phyloP scores from a whole-genome alignment of 2,888 invertebrate species.

The Dorcus hopei region DNA sequence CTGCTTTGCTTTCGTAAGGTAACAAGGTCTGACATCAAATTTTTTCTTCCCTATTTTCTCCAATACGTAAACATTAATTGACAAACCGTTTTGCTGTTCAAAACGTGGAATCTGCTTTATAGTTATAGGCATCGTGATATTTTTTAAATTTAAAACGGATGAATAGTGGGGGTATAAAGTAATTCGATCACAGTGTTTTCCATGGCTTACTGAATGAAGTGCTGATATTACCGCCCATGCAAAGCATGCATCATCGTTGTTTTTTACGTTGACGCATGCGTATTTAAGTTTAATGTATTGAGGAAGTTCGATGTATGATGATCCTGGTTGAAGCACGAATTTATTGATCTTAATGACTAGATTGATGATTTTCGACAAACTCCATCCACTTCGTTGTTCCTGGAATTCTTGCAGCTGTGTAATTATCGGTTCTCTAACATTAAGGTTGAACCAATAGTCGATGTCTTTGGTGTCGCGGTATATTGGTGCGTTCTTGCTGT shows the following conservation, averaged over 20 bases:
- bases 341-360: slow-evolving; percentile 31
- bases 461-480: slow-evolving; percentile 21
- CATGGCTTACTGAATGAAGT: background rate
- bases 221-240: slow-evolving; percentile 14
- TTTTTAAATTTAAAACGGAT: slow-evolving; percentile 26
- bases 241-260: slow-evolving; percentile 15
- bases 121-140: slow-evolving; percentile 28
- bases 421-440: slow-evolving; percentile 19
- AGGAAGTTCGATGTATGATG: slow-evolving; percentile 26
- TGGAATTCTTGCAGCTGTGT: slow-evolving; percentile 29
- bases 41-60: slow-evolving; percentile 1
- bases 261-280: slow-evolving; percentile 16
- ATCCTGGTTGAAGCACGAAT: slow-evolving; percentile 25
- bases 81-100: slow-evolving; percentile 13
- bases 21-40: slow-evolving; percentile 6
- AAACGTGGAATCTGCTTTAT: slow-evolving; percentile 19
- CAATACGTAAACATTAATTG: slow-evolving; percentile 15
- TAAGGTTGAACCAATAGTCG: slow-evolving; percentile 22
- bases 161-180: slow-evolving; percentile 27
- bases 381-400: slow-evolving; percentile 28
- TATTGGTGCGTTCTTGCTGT: slow-evolving; percentile 25
- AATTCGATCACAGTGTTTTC: slow-evolving; percentile 15
- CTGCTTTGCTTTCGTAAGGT: slow-evolving; percentile 9
- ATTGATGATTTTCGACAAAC: slow-evolving; percentile 22
- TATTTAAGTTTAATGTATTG: slow-evolving; percentile 4